Conservation (phyloP, 2,797 vertebrate genomes). For the Molossus alvarezi region DNA sequence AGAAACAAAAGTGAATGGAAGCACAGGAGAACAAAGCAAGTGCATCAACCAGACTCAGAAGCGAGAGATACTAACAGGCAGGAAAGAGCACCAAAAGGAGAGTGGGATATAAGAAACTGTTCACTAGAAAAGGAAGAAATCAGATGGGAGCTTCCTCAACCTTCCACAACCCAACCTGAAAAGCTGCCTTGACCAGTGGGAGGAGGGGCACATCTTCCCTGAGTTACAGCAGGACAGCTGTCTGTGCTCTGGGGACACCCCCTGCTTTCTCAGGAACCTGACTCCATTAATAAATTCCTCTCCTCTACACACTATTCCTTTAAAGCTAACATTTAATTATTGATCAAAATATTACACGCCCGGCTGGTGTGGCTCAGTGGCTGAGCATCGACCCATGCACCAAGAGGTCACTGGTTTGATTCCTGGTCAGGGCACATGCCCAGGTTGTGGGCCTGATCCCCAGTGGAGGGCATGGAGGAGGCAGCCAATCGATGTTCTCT, state of each 20-base stretch:
- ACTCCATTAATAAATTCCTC: neutral
- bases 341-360: neutral
- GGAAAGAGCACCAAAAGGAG: neutral
- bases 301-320: neutral
- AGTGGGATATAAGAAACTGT: neutral
- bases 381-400: too few species aligned
- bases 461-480: too few species aligned
- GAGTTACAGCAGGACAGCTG: neutral
- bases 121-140: neutral
- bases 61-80: neutral
- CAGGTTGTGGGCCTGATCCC: too few species aligned
- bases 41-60: neutral
- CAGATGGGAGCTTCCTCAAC: neutral
- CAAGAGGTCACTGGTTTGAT: too few species aligned
- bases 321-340: neutral
- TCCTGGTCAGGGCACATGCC: too few species aligned
- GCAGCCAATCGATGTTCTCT: too few species aligned
- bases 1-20: neutral
- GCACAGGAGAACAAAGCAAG: neutral
- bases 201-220: neutral
- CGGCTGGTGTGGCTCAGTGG: too few species aligned
- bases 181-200: fast-evolving
- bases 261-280: neutral
- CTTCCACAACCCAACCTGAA: neutral
- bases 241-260: neutral